Evolutionary conservation across 2,888 invertebrate genomes (phyloP), one percentile per base, ranked within the genome.

Genomic region (Phalera bucephala): DNA sequence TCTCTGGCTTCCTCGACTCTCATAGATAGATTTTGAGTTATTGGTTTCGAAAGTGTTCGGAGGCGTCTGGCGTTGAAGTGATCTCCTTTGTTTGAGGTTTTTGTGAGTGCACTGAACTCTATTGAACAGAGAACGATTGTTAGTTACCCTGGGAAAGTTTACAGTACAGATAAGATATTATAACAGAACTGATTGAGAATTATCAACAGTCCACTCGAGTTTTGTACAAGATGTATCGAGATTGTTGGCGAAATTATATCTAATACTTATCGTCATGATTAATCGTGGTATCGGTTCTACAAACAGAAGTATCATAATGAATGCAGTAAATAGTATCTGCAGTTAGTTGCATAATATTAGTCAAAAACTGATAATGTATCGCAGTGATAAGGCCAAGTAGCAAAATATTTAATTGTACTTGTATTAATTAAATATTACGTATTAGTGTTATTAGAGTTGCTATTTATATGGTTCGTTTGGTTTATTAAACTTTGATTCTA

Each of bases 101-200:
- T 59, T 57, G 47, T 53, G 31, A 35, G 37, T 41, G 30, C 49
- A 43, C 47, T 49, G 35, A 39, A 50, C 55, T 39, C 37, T 46
- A 48, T 53, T 45, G 36, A 39, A 46, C 63, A 78, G 76, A 66
- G 70, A 49, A 26, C 47, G 64, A 55, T 72, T 77, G 73, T 72
- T 19, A 35, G 31, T 25, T 20, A 40, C 45, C 69, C 64, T 76
- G 75, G 64, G 75, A 73, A 72, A 70, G 67, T 57, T 60, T 59
- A 48, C 53, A 47, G 53, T 49, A 44, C 34, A 55, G 64, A 71
- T 62, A 65, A 64, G 51, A 48, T 30, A 44, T 36, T 41, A 43
- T 45, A 51, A 48, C 52, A 42, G 44, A 38, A 42, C 46, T 29
- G 38, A 30, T 60, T 56, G 34, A 40, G 37, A 15, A 28, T 14